These are phyloP conservation scores for Leptinotarsa tumamoca DNA, from an alignment of 2,888 invertebrate species.

Conservation along the genomic window DNA sequence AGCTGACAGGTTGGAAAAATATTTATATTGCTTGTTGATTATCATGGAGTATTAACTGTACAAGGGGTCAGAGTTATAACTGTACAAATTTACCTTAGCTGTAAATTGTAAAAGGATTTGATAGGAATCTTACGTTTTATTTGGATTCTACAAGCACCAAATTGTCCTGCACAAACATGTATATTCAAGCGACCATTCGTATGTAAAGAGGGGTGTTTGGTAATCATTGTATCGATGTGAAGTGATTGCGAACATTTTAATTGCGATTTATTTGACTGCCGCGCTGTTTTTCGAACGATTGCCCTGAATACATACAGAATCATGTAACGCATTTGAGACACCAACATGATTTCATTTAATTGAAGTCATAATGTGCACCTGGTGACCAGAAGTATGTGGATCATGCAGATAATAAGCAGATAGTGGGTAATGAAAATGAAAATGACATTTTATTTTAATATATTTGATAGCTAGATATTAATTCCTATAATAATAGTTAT, in stretches of 20 bases:
- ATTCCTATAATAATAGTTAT: too few relatives aligned
- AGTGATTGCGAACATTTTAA: not conserved
- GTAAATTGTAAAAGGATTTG: too few relatives aligned
- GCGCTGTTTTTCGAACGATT: not conserved
- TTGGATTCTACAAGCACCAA: too few relatives aligned
- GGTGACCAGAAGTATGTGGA: not conserved
- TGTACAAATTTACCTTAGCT: too few relatives aligned
- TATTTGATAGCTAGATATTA: too few relatives aligned
- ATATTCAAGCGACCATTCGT: not conserved
- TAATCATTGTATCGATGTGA: not conserved
- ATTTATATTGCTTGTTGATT: too few relatives aligned
- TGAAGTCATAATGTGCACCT: conserved; percentile 15
- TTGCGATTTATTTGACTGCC: conserved; percentile 4
- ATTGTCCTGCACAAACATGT: too few relatives aligned
- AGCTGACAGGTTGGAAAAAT: too few relatives aligned
- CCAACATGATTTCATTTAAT: conserved; percentile 43
- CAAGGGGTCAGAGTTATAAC: too few relatives aligned
- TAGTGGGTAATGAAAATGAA: not conserved
- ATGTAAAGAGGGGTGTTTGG: not conserved
- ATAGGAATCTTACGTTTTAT: too few relatives aligned
- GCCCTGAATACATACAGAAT: conserved; percentile 24
- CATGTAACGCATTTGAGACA: conserved; percentile 46
- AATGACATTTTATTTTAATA: too few relatives aligned
- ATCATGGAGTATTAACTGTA: too few relatives aligned
- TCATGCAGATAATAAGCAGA: not conserved